Evolutionary conservation across 2,113 vertebrate genomes (phyloP), one percentile per base, ranked within the genome.

Genomic region (Ascaphus truei): DNA sequence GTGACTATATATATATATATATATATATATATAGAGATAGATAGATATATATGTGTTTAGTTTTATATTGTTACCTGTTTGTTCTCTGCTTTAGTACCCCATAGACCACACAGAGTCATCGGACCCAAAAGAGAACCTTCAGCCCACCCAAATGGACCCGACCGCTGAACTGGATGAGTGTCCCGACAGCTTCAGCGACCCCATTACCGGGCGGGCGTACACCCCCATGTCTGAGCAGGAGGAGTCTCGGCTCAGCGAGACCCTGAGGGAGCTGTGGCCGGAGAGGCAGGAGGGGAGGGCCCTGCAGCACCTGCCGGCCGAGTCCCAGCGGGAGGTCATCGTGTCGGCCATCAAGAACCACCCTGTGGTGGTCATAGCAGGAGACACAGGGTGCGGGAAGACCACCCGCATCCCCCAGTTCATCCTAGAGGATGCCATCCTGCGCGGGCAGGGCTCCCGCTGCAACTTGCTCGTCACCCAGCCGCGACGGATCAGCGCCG

Each of bases 401-500:
- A 98, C 97, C 7, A 99, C 97, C 0, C 85, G 96, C 6, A 93
- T 99, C 75, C 97, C 97, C 0, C 95, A 95, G 77, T 86, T 98
- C 61, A 82, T 99, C 61, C 82, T 99, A 83, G 96, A 99, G 65
- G 92, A 90, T 12, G 73, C 83, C 0, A 90, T 94, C 61, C 85
- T 84, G 18, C 83, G 79, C 3, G 92, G 95, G 0, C 79, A 81
- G 0, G 96, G 96, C 0, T 92, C 95, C 0, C 73, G 83, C 58
- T 98, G 96, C 85, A 99, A 99, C 23, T 77, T 99, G 29, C 80
- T 99, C 43, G 92, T 99, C 79, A 99, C 97, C 0, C 97, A 99
- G 73, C 97, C 97, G 0, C 92, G 97, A 1, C 82, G 97, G 12
- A 98, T 99, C 81, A 98, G 96, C 0, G 96, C 97, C 0, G 95